These are phyloP conservation scores for Callosobruchus maculatus DNA, from an alignment of 2,888 invertebrate species.

Conservation along the genomic window DNA sequence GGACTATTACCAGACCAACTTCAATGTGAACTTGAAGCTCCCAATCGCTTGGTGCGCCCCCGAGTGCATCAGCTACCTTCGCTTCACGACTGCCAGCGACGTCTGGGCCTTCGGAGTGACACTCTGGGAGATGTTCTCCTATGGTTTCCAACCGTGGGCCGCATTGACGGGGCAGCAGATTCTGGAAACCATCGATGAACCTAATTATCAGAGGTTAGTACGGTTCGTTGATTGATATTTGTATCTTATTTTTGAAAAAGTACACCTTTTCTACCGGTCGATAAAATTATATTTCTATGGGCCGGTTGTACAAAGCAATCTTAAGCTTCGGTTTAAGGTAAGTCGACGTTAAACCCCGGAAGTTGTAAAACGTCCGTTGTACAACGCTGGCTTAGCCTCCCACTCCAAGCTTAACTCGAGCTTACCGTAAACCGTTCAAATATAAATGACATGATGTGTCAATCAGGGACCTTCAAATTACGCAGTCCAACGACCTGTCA, in stretches of 20 bases:
- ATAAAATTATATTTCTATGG: no score
- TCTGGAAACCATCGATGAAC: constrained; percentile 90
- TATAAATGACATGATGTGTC: no score
- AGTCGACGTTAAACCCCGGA: no score
- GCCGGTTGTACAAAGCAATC: no score
- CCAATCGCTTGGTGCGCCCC: constrained; percentile 99
- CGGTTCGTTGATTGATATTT: neutral
- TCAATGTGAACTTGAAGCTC: constrained; percentile 92
- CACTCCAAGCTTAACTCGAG: no score
- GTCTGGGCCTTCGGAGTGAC: constrained; percentile 95
- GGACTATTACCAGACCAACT: constrained; percentile 98
- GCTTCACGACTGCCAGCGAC: constrained; percentile 95
- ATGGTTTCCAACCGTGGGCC: constrained; percentile 98
- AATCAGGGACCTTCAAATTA: no score
- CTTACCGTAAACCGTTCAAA: no score
- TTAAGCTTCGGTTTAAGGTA: no score
- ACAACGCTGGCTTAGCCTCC: no score
- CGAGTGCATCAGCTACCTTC: constrained; percentile 92
- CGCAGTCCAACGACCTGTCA: no score
- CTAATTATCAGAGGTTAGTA: constrained; percentile 72
- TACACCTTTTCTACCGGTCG: no score
- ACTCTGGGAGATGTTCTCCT: constrained; percentile 99
- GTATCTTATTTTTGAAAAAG: neutral
- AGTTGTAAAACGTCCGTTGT: no score
- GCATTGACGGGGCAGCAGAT: constrained; percentile 87